Percentiles rank a stretch among this genome's conserved stretches.
phyloP scores from a whole-genome alignment of 2,113 vertebrate species.

The Paracanthobrama guichenoti region DNA sequence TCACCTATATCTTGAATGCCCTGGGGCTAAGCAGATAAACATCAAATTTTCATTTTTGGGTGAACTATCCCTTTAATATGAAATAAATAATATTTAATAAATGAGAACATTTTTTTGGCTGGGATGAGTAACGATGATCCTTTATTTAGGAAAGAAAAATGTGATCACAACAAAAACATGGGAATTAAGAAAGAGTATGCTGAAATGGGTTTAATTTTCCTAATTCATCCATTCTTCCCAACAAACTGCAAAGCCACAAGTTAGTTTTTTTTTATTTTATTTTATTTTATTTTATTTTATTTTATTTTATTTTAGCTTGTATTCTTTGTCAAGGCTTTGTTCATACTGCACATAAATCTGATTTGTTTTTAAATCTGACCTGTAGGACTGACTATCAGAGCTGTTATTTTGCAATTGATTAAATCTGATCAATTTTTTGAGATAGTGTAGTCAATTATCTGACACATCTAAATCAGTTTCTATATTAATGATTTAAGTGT shows the following conservation, averaged over 20 bases:
- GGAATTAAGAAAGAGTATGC: background rate
- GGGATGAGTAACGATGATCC: background rate
- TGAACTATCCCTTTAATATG: background rate
- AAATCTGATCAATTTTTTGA: background rate
- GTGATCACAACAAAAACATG: too few relatives aligned
- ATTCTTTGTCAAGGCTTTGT: background rate
- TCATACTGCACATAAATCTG: background rate
- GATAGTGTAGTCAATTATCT: background rate
- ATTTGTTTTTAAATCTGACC: background rate
- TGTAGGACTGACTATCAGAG: background rate
- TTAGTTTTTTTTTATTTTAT: too few relatives aligned
- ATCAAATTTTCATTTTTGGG: too few relatives aligned
- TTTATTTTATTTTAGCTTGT: too few relatives aligned
- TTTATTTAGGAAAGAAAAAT: too few relatives aligned
- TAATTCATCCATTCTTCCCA: background rate
- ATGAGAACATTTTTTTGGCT: too few relatives aligned
- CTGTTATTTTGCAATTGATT: conserved; percentile 5
- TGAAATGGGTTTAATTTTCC: background rate
- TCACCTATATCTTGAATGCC: too few relatives aligned
- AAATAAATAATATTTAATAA: background rate
- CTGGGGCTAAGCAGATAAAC: too few relatives aligned
- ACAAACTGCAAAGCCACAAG: background rate
- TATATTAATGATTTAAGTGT: background rate
- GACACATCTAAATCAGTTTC: background rate
- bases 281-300: too few relatives aligned